Evolutionary conservation across 2,888 invertebrate species (phyloP), one percentile per base, ranked within the genome.

Genomic region (Cybosia mesomella): DNA sequence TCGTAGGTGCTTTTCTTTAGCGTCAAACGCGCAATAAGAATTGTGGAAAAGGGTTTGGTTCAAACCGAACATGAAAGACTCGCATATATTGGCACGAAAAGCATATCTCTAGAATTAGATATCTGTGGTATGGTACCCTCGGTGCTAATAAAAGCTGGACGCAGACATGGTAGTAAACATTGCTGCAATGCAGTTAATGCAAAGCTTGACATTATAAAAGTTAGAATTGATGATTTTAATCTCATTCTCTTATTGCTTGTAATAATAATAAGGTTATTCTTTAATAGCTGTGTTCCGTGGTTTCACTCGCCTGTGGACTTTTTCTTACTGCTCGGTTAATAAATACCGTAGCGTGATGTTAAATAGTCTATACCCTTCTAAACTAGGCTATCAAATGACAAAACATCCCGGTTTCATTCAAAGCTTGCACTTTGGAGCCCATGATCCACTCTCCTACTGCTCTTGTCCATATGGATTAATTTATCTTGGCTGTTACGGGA

Each of bases 131-230:
- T 86, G 85, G 85, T 84, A 79, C 71, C 72, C 75, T 70, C 68
- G 72, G 71, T 77, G 76, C 70, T 87, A 85, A 86, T 89, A 89
- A 89, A 88, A 83, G 78, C 80, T 79, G 86, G 72, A 85, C 76
- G 79, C 81, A 72, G 79, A 79, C 80, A 75, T 83, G 78, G 81
- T 75, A 79, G 81, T 85, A 79, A 83, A 86, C 83, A 79, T 83
- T 72, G 81, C 84, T 85, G 87, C 87, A 87, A 79, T 87, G 87
- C 87, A 88, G 85, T 88, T 86, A 88, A 87, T 88, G 88, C 79
- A 80, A 82, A 66, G 72, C 80, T 82, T 85, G 87, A 85, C 87
- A 86, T 87, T 88, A 89, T 86, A 87, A 89, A 89, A 88, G 83
- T 89, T 86, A 80, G 79, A 85, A 86, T 85, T 85, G 83, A 85